Evolutionary conservation across 2,113 vertebrate species (phyloP).

Genomic region (Ornithorhynchus anatinus): DNA sequence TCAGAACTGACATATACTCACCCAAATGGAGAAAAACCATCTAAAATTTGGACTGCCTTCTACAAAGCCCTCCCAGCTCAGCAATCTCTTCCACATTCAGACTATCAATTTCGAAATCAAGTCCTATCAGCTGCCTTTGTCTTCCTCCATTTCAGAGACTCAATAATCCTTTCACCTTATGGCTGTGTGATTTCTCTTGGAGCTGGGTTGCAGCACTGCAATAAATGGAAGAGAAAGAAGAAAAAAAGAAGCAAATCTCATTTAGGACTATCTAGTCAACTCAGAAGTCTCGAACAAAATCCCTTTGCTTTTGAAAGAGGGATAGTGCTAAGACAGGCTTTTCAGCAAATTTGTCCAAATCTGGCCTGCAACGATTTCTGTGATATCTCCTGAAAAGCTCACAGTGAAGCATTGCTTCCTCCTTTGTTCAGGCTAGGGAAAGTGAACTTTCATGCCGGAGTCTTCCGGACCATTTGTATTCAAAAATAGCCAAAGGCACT

Average conservation of each 20-base stretch:
- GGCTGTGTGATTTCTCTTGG: conserved; percentile 15
- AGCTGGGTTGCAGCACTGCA: conserved; percentile 34
- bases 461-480: background rate
- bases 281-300: conserved; percentile 7
- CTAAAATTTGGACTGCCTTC: background rate
- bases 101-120: conserved; percentile 46
- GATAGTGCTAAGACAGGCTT: conserved; percentile 6
- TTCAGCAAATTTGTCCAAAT: background rate
- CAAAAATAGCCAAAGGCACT: background rate
- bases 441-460: background rate
- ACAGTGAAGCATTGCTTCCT: background rate
- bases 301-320: background rate
- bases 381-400: conserved; percentile 25
- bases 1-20: background rate
- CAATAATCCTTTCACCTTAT: conserved; percentile 45
- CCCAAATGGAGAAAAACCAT: conserved; percentile 6
- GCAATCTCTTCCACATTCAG: conserved; percentile 4
- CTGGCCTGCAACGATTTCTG: conserved; percentile 1
- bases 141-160: conserved; percentile 44
- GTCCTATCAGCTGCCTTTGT: conserved; percentile 27
- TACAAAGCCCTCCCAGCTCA: background rate
- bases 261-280: background rate
- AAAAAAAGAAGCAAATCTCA: conserved; percentile 11
- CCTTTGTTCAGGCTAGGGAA: background rate
- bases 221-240: conserved; percentile 26